Percentiles rank a stretch among this genome's conserved stretches.
phyloP scores from a whole-genome alignment of 2,888 invertebrate genomes.

The Orthonychiurus folsomi region DNA sequence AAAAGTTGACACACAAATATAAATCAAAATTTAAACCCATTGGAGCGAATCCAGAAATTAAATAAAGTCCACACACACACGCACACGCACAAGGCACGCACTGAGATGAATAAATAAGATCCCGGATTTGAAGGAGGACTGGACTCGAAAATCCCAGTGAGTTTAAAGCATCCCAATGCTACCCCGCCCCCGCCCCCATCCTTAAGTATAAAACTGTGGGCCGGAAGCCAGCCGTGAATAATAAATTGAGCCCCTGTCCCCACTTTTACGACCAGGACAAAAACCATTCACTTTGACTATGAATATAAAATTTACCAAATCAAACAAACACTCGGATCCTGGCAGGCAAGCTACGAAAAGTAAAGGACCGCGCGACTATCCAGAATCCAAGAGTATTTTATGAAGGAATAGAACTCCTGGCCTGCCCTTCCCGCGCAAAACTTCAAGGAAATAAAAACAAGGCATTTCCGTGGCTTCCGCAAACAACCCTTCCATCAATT shows the following conservation, averaged over 20 bases:
- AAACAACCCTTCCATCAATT: too few relatives aligned
- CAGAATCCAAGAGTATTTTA: too few relatives aligned
- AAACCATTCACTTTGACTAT: constrained; percentile 1
- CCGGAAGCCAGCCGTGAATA: neutral
- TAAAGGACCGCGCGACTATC: neutral
- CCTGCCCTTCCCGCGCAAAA: neutral
- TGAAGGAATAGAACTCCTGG: neutral
- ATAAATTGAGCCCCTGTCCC: neutral
- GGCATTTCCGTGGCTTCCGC: too few relatives aligned
- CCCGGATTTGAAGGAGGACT: too few relatives aligned
- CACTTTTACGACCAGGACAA: neutral
- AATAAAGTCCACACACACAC: too few relatives aligned
- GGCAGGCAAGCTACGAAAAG: neutral
- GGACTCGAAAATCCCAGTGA: too few relatives aligned
- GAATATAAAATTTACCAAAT: neutral
- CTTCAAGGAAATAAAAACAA: neutral
- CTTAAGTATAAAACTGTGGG: neutral
- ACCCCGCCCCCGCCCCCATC: neutral
- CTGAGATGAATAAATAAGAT: neutral
- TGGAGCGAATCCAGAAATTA: too few relatives aligned
- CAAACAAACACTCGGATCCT: neutral
- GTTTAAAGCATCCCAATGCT: neutral
- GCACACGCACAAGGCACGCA: too few relatives aligned
- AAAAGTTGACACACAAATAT: too few relatives aligned
- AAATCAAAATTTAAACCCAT: too few relatives aligned